Base-by-base conservation (phyloP, 2,113 vertebrate species). In the Thryonomys swinderianus region DNA sequence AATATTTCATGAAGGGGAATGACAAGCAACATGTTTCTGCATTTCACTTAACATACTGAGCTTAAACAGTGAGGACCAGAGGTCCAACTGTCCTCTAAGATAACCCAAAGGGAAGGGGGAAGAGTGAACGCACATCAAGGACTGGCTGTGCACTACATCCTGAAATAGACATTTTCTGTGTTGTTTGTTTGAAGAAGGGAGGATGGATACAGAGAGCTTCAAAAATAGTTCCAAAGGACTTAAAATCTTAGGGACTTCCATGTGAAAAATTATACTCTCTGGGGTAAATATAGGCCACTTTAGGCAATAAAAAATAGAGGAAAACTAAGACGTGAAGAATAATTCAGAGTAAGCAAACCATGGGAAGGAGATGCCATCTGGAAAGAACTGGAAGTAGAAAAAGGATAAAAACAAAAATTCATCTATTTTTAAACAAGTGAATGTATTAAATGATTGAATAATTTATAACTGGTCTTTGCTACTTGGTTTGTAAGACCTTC, bases 11-110 rank as follows among this genome's bases (percentile, higher is more conserved):
- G 32, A 88, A 94, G 57, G 61, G 37, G 53, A 89, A 11, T 69
- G 73, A 93, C 91, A 86, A 85, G 85, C 79, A 64, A 69, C 79
- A 21, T 30, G 57, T 64, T 95, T 86, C 88, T 76, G 88, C 96
- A 93, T 95, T 74, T 71, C 14, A 9, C 40, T 82, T 67, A 85
- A 82, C 73, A 82, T 57, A 85, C 5, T 90, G 85, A 83, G 66
- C 78, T 92, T 61, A 74, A 86, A 51, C 69, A 51, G 30, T 69
- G 80, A 61, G 37, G 59, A 88, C 18, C 12, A 14, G 79, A n/a
- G 27, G 37, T 37, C 57, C 34, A 5, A 34, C 3, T 37, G 74
- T 59, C 82, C 67, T 86, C 83, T 74, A 89, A 95, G 89, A 40
- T 59, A 21, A 82, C 74, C 61, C 89, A 59, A 88, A 40, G 83